These are phyloP conservation scores for Cladopsammia gracilis DNA, from an alignment of 64 coral and sea anemone genomes.

Conservation along the genomic window DNA sequence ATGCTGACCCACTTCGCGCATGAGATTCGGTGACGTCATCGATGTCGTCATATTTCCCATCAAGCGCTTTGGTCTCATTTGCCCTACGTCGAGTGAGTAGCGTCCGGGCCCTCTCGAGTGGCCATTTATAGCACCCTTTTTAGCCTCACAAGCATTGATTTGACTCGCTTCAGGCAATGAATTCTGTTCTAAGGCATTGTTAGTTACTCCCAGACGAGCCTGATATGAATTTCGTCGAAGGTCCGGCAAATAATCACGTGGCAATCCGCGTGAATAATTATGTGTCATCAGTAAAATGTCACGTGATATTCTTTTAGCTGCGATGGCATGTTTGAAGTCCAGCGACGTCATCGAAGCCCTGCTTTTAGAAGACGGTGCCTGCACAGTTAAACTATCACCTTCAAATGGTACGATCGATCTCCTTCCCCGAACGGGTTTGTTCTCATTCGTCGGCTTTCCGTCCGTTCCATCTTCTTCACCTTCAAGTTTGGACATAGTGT, in stretches of 20 bases:
- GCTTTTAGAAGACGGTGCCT: neutral
- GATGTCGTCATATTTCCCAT: constrained; percentile 28
- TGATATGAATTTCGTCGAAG: constrained; percentile 35
- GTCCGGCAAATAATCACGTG: constrained; percentile 32
- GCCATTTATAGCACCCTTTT: neutral
- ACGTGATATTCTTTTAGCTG: constrained; percentile 34
- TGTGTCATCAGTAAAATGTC: constrained; percentile 32
- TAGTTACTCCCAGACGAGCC: neutral
- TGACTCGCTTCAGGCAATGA: neutral
- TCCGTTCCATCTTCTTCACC: constrained; percentile 32
- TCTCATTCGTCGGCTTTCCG: neutral
- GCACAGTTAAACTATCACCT: neutral
- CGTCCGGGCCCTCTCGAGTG: constrained; percentile 6
- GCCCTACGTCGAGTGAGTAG: constrained; percentile 13
- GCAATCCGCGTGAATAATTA: constrained; percentile 42
- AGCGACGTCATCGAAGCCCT: constrained; percentile 29
- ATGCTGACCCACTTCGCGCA: neutral
- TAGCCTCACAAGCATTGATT: neutral
- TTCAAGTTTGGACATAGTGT: constrained; percentile 86
- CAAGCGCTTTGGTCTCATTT: constrained; percentile 20
- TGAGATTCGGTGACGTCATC: constrained; percentile 48
- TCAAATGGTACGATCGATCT: neutral
- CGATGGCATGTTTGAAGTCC: constrained; percentile 23
- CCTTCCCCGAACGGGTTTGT: neutral
- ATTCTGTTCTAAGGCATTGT: neutral